These are phyloP conservation scores for Phrynocephalus forsythii DNA, from an alignment of 2,797 vertebrate genomes.

Conservation along the genomic window DNA sequence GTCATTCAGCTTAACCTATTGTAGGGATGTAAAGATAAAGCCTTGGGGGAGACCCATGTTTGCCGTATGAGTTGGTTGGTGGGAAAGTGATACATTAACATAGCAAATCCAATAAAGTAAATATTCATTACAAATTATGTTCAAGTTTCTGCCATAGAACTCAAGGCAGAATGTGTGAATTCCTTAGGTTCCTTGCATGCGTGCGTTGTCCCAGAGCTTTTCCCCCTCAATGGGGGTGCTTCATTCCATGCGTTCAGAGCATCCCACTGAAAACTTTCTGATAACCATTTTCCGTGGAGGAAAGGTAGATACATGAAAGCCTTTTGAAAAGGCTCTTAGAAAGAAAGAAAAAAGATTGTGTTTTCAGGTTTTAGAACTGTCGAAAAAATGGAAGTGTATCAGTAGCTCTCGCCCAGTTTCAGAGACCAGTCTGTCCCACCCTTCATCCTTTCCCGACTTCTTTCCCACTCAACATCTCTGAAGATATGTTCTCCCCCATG, in stretches of 20 bases:
- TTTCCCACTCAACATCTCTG: too few species aligned
- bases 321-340: not conserved
- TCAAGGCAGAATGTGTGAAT: not conserved
- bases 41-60: not conserved
- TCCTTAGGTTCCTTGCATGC: not conserved
- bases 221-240: not conserved
- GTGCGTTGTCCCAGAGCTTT: not conserved
- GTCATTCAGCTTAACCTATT: not conserved
- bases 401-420: not conserved
- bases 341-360: not conserved
- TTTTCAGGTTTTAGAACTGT: not conserved
- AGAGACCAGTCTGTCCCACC: too few species aligned
- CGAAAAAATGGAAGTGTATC: not conserved
- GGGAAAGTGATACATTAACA: not conserved
- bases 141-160: not conserved
- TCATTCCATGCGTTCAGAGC: not conserved
- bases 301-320: not conserved
- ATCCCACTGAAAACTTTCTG: not conserved
- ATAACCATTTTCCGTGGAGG: not conserved
- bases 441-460: too few species aligned
- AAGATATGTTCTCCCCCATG: too few species aligned
- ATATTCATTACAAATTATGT: not conserved
- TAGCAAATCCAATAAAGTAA: not conserved
- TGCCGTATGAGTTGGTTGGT: not conserved
- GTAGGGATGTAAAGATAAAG: not conserved